Percentiles rank a stretch among this genome's conserved stretches.
These are phyloP conservation scores for Neria commutata DNA, from an alignment of 2,888 invertebrate species.

Conservation along the genomic window DNA sequence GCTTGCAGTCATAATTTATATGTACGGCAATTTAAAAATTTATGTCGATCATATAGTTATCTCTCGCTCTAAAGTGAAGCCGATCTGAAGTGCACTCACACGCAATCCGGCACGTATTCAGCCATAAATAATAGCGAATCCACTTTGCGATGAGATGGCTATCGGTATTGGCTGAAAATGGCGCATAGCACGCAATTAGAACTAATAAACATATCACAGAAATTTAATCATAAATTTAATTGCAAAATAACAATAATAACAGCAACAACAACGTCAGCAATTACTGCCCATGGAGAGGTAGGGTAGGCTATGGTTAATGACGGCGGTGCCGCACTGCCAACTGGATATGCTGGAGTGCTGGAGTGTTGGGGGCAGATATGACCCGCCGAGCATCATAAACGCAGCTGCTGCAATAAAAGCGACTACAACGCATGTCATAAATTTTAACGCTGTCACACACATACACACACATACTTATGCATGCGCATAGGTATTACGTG, in stretches of 20 bases:
- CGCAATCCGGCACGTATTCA: too few relatives aligned
- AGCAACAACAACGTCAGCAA: conserved; percentile 9
- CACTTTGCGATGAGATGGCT: too few relatives aligned
- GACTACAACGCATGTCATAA: conserved; percentile 54
- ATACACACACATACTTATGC: too few relatives aligned
- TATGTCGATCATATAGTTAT: too few relatives aligned
- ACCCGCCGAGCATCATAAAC: conserved; percentile 39
- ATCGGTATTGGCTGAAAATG: too few relatives aligned
- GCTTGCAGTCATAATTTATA: too few relatives aligned
- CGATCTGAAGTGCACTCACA: too few relatives aligned
- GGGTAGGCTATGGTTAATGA: background rate
- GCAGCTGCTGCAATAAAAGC: conserved; percentile 55
- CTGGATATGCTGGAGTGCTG: conserved; percentile 1
- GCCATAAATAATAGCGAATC: too few relatives aligned
- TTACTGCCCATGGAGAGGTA: background rate
- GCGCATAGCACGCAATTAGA: too few relatives aligned
- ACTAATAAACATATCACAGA: conserved; percentile 23
- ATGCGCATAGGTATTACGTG: too few relatives aligned
- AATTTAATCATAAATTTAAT: conserved; percentile 35
- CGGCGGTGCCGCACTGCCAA: background rate
- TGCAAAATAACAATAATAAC: conserved; percentile 17
- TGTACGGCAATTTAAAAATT: too few relatives aligned
- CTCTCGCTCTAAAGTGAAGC: too few relatives aligned
- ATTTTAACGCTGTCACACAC: conserved; percentile 35
- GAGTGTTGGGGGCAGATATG: background rate